A percentile compares a stretch with the other conserved stretches of the same genome.
phyloP scores from a whole-genome alignment of 2,888 invertebrate genomes.

The Melipona bicolor region DNA sequence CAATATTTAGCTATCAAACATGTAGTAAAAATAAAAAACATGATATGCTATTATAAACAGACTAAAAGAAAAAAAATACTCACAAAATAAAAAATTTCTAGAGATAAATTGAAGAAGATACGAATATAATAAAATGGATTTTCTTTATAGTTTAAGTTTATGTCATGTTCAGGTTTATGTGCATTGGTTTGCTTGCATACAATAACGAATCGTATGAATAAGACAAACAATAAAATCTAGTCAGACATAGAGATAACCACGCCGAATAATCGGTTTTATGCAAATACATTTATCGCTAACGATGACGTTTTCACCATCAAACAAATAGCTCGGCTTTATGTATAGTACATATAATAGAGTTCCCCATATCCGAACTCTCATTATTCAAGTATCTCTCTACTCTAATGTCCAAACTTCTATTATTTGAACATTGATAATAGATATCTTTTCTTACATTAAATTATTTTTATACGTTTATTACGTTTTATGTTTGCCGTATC shows the following conservation, averaged over 20 bases:
- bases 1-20: not conserved
- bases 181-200: not conserved
- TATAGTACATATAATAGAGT: too few relatives aligned
- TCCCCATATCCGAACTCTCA: too few relatives aligned
- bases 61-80: not conserved
- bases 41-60: too few relatives aligned
- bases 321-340: not conserved
- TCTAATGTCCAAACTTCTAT: too few relatives aligned
- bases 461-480: too few relatives aligned
- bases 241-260: conserved; percentile 44
- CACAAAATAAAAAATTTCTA: not conserved
- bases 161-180: not conserved
- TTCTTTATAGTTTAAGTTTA: not conserved
- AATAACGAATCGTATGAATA: conserved; percentile 34
- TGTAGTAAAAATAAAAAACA: not conserved
- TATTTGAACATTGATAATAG: too few relatives aligned
- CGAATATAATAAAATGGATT: not conserved
- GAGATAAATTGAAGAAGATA: too few relatives aligned
- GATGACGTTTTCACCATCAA: conserved; percentile 17
- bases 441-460: too few relatives aligned
- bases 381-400: too few relatives aligned
- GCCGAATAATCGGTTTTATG: conserved; percentile 17
- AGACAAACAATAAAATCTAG: conserved; percentile 37
- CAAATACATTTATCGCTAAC: conserved; percentile 55
- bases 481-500: too few relatives aligned